These are phyloP conservation scores for Grallaria varia DNA, from an alignment of 2,113 vertebrate species.

Conservation along the genomic window DNA sequence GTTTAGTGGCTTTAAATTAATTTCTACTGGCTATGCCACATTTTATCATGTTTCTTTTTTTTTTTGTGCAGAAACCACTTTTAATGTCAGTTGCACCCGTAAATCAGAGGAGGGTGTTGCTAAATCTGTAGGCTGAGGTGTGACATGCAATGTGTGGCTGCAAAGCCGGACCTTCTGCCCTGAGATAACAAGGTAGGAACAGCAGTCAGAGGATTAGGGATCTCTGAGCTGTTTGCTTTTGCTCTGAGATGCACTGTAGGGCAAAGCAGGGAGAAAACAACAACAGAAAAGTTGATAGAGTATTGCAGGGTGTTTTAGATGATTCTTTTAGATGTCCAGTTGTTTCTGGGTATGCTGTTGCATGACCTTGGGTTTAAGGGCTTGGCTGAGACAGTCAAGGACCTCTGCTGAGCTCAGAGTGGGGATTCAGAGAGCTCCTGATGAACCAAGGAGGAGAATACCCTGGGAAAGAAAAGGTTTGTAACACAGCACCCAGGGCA, in stretches of 20 bases:
- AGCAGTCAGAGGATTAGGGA: background rate
- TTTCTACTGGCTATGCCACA: background rate
- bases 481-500: background rate
- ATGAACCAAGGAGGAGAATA: background rate
- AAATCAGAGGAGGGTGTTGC: background rate
- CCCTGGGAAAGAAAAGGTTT: background rate
- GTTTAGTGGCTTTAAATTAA: background rate
- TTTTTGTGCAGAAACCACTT: background rate
- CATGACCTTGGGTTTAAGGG: background rate
- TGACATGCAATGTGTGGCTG: background rate
- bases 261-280: background rate
- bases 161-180: background rate
- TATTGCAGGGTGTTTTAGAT: background rate
- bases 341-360: background rate
- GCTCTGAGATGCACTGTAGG: background rate
- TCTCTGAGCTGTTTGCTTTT: background rate
- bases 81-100: background rate
- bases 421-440: background rate
- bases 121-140: background rate
- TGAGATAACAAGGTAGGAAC: background rate
- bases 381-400: background rate
- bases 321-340: background rate
- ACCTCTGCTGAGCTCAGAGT: background rate
- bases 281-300: background rate
- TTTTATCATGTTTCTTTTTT: background rate